These are phyloP conservation scores for Oxytorus armatus DNA, from an alignment of 2,888 invertebrate genomes.

Conservation along the genomic window DNA sequence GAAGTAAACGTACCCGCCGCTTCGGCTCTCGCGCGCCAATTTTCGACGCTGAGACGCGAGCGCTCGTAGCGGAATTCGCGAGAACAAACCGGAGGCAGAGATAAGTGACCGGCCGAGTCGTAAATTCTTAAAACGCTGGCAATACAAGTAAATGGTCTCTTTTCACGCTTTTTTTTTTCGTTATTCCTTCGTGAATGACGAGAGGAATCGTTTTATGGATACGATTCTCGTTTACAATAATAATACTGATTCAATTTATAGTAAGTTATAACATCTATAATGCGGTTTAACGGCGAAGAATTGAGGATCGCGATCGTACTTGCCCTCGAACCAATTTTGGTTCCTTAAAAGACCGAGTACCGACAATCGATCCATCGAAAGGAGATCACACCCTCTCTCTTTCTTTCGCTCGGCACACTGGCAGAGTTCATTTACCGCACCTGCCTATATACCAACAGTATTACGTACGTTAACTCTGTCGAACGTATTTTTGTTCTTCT, in stretches of 20 bases:
- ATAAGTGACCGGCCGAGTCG: slow-evolving; percentile 18
- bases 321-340: slow-evolving; percentile 42
- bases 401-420: background rate
- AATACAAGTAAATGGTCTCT: background rate
- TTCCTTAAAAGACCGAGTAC: slow-evolving; percentile 59
- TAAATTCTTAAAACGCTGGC: slow-evolving; percentile 14
- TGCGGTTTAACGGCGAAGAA: background rate
- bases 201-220: too few species aligned
- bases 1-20: slow-evolving; percentile 43
- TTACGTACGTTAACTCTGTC: slow-evolving; percentile 25
- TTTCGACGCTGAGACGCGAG: slow-evolving; percentile 26
- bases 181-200: too few species aligned
- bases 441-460: slow-evolving; percentile 1
- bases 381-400: slow-evolving; percentile 22
- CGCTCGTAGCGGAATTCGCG: slow-evolving; percentile 19
- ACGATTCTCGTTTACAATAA: too few species aligned
- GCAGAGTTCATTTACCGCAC: slow-evolving; percentile 31
- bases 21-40: slow-evolving; percentile 38
- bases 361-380: slow-evolving; percentile 41
- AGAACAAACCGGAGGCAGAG: slow-evolving; percentile 6
- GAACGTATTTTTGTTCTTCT: slow-evolving; percentile 17
- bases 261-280: too few species aligned
- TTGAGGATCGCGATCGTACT: background rate
- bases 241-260: too few species aligned
- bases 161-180: too few species aligned